Conservation (phyloP, 2,113 vertebrate species). For the Cricetomys ansorgei region DNA sequence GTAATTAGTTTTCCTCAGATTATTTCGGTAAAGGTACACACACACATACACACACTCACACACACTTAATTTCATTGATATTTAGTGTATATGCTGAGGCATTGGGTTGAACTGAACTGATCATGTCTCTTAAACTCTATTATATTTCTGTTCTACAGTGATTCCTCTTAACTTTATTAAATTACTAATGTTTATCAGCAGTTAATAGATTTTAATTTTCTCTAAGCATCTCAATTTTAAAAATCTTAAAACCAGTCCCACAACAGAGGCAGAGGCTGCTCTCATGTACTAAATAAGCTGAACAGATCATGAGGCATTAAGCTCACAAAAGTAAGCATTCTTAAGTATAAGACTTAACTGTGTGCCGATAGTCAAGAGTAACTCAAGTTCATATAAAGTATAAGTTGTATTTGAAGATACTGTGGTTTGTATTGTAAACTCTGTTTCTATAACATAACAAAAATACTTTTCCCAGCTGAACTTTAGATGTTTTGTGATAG, state of each 20-base stretch:
- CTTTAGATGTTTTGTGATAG: neutral
- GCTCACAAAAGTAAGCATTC: neutral
- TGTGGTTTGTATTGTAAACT: neutral
- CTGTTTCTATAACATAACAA: neutral
- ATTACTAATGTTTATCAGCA: neutral
- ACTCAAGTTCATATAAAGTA: neutral
- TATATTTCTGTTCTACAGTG: slow-evolving; percentile 36
- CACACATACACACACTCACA: neutral
- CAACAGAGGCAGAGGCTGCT: neutral
- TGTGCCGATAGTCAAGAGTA: neutral
- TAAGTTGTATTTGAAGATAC: neutral
- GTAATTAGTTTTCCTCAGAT: slow-evolving; percentile 43
- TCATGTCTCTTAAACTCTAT: slow-evolving; percentile 13
- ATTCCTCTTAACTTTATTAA: neutral
- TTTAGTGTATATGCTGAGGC: neutral
- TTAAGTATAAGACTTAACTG: neutral
- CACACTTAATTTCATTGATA: slow-evolving; percentile 12
- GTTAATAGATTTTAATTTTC: slow-evolving; percentile 53
- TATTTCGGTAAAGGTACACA: neutral
- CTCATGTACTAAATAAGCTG: neutral
- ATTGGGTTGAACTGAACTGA: neutral
- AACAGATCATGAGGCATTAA: neutral
- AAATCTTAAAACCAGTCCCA: slow-evolving; percentile 28
- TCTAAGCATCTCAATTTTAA: slow-evolving; percentile 4
- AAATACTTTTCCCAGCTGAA: neutral